phyloP scores from a whole-genome alignment of 2,797 vertebrate species.

The Numenius phaeopus region DNA sequence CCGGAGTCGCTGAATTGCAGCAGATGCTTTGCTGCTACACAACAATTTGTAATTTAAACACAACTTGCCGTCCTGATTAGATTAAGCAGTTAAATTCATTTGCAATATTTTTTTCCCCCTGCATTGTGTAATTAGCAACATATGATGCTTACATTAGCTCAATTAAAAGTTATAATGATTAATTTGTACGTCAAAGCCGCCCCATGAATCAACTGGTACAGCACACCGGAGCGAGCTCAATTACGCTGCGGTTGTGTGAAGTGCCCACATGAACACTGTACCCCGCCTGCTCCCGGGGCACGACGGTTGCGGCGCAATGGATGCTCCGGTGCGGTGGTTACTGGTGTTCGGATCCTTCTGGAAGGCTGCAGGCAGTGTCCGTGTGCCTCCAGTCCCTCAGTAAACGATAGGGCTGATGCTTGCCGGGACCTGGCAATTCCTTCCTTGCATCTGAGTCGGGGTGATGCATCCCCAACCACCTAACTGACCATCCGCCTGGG shows the following conservation, averaged over 20 bases:
- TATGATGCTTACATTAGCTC: conserved; percentile 62
- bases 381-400: rapidly evolving
- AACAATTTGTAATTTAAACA: conserved; percentile 66
- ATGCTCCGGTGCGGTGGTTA: rapidly evolving
- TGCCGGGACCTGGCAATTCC: background rate
- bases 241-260: background rate
- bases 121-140: conserved; percentile 69
- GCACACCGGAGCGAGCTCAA: background rate
- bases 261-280: rapidly evolving
- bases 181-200: conserved; percentile 55
- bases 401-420: background rate
- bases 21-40: conserved; percentile 36
- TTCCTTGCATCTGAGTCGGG: rapidly evolving
- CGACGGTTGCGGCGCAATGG: rapidly evolving
- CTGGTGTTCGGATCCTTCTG: background rate
- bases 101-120: background rate
- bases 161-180: conserved; percentile 72
- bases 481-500: rapidly evolving
- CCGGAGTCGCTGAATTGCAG: background rate
- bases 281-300: background rate
- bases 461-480: background rate
- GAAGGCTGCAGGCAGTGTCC: background rate
- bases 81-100: conserved; percentile 66
- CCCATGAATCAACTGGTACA: conserved; percentile 15
- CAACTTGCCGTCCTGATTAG: conserved; percentile 62